Base-by-base conservation (phyloP, 2,113 vertebrate species). In the Caretta caretta region DNA sequence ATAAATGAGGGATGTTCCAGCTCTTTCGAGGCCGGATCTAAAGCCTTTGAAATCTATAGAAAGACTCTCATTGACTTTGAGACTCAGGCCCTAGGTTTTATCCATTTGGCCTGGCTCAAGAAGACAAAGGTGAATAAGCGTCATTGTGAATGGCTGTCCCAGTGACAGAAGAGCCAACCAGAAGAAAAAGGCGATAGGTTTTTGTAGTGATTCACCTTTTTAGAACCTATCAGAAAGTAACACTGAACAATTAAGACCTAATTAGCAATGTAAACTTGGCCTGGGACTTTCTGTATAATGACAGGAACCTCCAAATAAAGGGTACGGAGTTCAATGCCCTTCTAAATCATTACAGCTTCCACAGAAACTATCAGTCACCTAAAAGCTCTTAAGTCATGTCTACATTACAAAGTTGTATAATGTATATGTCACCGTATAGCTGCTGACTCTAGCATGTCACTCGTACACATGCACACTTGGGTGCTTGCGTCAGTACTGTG, bases 251-350 rank as follows among this genome's bases (percentile, higher is more conserved):
- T 87, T 86, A 90, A 93, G 56, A 88, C 56, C 50, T 88, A 89
- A 85, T 83, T 93, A 83, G n/a, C 75, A 79, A 93, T 91, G 50
- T 75, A 96, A 97, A 92, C 0, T 0, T 91, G 83, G 90, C 9
- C 50, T 87, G 51, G 80, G 27, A 48, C 50, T 80, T 95, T 83
- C 76, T 93, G 2, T 50, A 48, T 87, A 95, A 91, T 92, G 87
- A 92, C 81, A 94, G 91, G 91, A 97, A 95, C 80, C 90, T 86
- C 80, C 84, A 96, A 88, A 92, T 88, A 96, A 83, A 95, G 57
- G 16, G 17, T 89, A 38, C 29, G 84, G 69, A 6, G 86, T 97
- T 97, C 91, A 56, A 53, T 88, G 82, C 12, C 90, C 56, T 90
- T 81, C 62, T 88, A 95, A 94, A 91, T 87, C 54, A 79, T 83